Evolutionary conservation across 1,140 invertebrate species (phyloP), one percentile per base, ranked within the genome.

Genomic region (Holcopasites calliopsidis): DNA sequence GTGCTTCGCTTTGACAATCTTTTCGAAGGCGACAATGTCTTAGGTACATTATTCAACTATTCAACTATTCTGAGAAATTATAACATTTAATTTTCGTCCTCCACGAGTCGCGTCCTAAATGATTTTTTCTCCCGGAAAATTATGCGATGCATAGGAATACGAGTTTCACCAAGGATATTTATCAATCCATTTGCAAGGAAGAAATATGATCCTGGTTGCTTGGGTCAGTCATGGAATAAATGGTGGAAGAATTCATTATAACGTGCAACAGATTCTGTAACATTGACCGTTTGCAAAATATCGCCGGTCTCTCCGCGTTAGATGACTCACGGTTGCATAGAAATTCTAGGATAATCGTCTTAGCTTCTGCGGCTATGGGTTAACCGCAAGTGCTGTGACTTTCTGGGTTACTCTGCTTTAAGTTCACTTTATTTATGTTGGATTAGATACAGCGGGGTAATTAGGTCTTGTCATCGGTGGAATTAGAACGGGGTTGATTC

Each of bases 1-100:
- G 80, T 88, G 7, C 83, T 95, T 65, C 79, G 93, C 21, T 94
- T 95, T 75, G 92, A 93, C 31, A 94, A 95, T 86, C 89, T 95
- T 2, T 94, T 95, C 84, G 85, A 89, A 16, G 94, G 94, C 0
- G 93, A 94, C 84, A 91, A 91, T 60, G 76, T 89, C 23, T 87
- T 95, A 3, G 93, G 94, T 68, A 77, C 3, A 50, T 44, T 28
- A 21, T 2, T 11, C n/a, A 21, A 21, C 21, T 58, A 4, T 6
- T 1, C 6, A 23, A 33, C 10, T 38, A 49, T 16, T 49, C 11
- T 49, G 33, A 0, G 11, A 7, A 40, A 23, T 26, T 40, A 0
- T 16, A 8, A 23, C 10, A n/a, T 5, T 3, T 10, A 4, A n/a
- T 55, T 33, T 31, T 21, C 10, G 33, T 57, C 13, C 31, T 18